Base-by-base conservation (phyloP, 2,888 invertebrate species). In the Oligia latruncula region DNA sequence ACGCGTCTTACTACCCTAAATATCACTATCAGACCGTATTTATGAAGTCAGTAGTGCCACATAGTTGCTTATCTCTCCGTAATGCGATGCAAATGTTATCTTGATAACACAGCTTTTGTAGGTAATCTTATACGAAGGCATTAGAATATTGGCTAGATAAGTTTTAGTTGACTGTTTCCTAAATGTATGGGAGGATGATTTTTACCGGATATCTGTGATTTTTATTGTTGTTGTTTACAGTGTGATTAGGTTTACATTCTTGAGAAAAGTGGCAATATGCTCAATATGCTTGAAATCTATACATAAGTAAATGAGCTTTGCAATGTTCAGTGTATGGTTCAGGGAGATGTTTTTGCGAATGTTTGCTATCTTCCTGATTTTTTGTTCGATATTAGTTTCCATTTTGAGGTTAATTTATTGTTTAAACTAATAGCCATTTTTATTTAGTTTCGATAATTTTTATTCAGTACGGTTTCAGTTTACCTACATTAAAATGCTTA, bases 1-100 rank as follows among this genome's bases (percentile, higher is more conserved):
- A 88, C 88, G 85, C 89, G 23, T 17, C 60, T 66, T 2, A 20
- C 76, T 66, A 84, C 80, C 81, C 77, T 87, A 83, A 83, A 89
- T 80, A 80, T 89, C 81, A 72, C 79, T 85, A 83, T 85, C 80
- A 46, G 17, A 5, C 62, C n/a, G 62, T 84, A 75, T 89, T 89
- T 86, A 86, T 81, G 84, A 73, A 82, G 77, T 84, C 79, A 78
- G 74, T 79, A 58, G 65, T 58, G 65, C 64, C 52, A 83, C 81
- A 80, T 75, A 81, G 85, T 77, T 82, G 78, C 82, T 83, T 88
- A 88, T 88, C 88, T 72, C 11, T n/a, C n/a, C 17, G 75, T 81
- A 81, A 79, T 81, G 77, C n/a, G 60, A 89, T 85, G 83, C 77
- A 74, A 86, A 87, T 84, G 80, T 87, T 83, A 77, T 77, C 77